phyloP scores from a whole-genome alignment of 2,888 invertebrate species.

The Temnothorax rugatulus region DNA sequence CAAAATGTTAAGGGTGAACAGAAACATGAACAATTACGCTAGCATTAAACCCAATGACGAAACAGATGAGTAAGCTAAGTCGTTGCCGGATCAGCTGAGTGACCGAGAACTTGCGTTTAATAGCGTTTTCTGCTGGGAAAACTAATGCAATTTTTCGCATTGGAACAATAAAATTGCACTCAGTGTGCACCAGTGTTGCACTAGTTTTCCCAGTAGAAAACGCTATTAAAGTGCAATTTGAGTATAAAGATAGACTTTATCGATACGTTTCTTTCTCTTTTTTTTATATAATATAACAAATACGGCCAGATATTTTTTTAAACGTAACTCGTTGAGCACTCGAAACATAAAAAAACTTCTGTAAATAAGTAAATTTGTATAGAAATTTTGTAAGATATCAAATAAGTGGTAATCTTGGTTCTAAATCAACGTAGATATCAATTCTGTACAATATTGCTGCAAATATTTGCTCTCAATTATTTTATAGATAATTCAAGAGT shows the following conservation, averaged over 20 bases:
- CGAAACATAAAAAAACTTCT: not conserved
- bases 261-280: constrained; percentile 4
- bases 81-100: constrained; percentile 27
- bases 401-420: not conserved
- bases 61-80: constrained; percentile 79
- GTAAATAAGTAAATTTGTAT: constrained; percentile 37
- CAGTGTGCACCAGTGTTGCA: no score
- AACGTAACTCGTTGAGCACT: not conserved
- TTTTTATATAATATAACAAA: not conserved
- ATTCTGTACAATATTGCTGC: not conserved
- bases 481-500: constrained; percentile 3
- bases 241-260: not conserved
- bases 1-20: constrained; percentile 85
- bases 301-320: constrained; percentile 4
- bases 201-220: no score
- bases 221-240: constrained; percentile 7
- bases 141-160: no score
- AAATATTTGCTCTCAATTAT: not conserved
- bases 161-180: no score
- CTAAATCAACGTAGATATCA: not conserved
- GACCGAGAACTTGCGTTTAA: not conserved
- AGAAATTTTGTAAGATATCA: constrained; percentile 16
- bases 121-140: no score
- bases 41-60: constrained; percentile 85
- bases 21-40: constrained; percentile 85